Conservation (phyloP, 2,113 vertebrate species). For the Apodemus speciosus region DNA sequence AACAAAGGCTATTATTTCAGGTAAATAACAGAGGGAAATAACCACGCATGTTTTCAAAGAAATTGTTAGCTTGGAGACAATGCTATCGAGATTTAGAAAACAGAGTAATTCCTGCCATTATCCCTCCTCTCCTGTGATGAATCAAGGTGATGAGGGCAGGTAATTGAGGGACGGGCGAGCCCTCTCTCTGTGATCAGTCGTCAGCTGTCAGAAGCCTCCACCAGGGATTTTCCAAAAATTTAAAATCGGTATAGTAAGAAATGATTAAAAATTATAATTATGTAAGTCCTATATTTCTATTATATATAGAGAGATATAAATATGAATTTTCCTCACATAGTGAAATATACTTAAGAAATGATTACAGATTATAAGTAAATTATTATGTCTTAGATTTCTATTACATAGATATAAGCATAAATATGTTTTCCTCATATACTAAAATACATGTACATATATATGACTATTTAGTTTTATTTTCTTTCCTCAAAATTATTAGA, state of each 20-base stretch:
- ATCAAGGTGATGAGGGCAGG: background rate
- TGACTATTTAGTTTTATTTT: background rate
- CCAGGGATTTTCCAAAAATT: background rate
- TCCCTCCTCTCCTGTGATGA: background rate
- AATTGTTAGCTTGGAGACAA: background rate
- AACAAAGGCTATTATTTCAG: slow-evolving; percentile 22
- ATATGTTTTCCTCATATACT: background rate
- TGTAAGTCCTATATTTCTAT: background rate
- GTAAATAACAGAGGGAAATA: background rate
- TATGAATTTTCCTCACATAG: background rate
- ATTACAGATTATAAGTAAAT: background rate
- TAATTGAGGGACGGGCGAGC: rapidly evolving
- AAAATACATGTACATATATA: background rate
- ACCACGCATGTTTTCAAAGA: slow-evolving; percentile 28
- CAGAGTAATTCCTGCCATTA: background rate
- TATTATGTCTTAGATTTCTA: background rate
- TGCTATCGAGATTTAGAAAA: background rate
- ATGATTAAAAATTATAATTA: background rate
- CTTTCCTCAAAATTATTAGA: background rate
- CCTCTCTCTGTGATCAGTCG: background rate
- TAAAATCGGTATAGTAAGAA: background rate
- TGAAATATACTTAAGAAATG: background rate
- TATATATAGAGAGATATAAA: background rate
- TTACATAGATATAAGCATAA: background rate
- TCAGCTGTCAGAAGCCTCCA: background rate